Evolutionary conservation across 37 sponge, comb jelly and placozoan species (phyloP).

Genomic region (Chondrosia reniformis): DNA sequence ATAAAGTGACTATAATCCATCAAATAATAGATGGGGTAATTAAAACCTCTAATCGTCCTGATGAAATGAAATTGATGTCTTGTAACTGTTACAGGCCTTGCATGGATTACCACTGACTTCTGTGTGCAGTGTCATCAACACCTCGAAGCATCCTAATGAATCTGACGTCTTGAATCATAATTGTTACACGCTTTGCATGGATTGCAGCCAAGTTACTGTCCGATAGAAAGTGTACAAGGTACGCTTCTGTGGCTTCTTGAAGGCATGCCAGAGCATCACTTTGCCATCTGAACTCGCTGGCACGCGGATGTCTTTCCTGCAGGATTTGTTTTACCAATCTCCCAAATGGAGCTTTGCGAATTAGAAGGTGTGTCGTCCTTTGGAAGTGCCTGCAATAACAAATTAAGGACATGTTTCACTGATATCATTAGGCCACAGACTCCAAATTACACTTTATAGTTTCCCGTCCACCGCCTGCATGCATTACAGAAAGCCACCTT

Average conservation of each 20-base stretch:
- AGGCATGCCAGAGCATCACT: conserved; percentile 59
- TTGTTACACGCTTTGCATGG: conserved; percentile 64
- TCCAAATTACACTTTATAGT: too few relatives aligned
- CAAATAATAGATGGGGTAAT: too few relatives aligned
- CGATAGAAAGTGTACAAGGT: conserved; percentile 45
- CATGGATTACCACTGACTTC: too few relatives aligned
- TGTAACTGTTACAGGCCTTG: too few relatives aligned
- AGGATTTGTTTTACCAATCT: conserved; percentile 37
- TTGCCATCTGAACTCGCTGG: conserved; percentile 54
- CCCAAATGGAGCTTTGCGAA: conserved; percentile 56
- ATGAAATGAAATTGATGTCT: too few relatives aligned
- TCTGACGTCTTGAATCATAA: conserved; percentile 54
- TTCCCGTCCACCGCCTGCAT: too few relatives aligned
- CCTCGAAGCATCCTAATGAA: conserved; percentile 38
- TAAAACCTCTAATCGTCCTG: too few relatives aligned
- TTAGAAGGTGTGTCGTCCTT: conserved; percentile 44
- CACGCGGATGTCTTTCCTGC: conserved; percentile 15
- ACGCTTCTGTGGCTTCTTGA: conserved; percentile 75
- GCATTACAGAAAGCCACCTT: too few relatives aligned
- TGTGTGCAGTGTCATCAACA: too few relatives aligned
- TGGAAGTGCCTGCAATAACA: conserved; percentile 39
- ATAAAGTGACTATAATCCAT: too few relatives aligned
- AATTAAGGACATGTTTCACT: too few relatives aligned
- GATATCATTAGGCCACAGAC: too few relatives aligned
- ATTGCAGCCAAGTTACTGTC: conserved; percentile 53